Percentiles rank a stretch among this genome's conserved stretches.
These are phyloP conservation scores for Alectura lathami DNA, from an alignment of 2,113 vertebrate species.

Conservation along the genomic window DNA sequence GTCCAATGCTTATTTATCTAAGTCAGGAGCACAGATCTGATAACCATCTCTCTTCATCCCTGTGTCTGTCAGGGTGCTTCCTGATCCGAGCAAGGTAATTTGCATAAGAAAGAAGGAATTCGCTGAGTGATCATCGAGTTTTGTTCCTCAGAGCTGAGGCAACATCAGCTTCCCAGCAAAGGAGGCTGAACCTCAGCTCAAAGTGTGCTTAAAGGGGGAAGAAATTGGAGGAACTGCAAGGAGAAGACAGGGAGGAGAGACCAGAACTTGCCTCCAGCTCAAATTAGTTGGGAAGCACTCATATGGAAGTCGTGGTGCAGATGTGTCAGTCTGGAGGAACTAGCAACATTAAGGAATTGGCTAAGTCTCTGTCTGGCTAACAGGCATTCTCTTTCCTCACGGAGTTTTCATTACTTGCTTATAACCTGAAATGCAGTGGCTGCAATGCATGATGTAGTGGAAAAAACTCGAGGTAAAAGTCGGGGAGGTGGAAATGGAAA, in stretches of 20 bases:
- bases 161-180: not conserved
- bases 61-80: slow-evolving; percentile 33
- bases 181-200: not conserved
- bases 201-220: not conserved
- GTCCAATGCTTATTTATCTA: slow-evolving; percentile 71
- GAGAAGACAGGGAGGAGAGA: not conserved
- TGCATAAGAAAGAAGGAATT: slow-evolving; percentile 39
- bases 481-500: not conserved
- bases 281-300: not conserved
- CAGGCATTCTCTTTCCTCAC: not conserved
- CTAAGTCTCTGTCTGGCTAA: not conserved
- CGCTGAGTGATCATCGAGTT: not conserved
- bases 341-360: not conserved
- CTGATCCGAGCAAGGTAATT: slow-evolving; percentile 29
- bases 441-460: not conserved
- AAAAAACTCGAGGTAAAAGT: not conserved
- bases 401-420: not conserved
- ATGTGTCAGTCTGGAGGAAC: not conserved
- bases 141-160: not conserved
- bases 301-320: too few species aligned
- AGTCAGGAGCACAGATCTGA: slow-evolving; percentile 61
- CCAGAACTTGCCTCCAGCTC: not conserved
- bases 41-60: slow-evolving; percentile 48
- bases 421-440: not conserved
- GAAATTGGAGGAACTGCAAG: not conserved